Evolutionary conservation across 2,797 vertebrate species (phyloP).

Genomic region (Gymnopithys bicolor): DNA sequence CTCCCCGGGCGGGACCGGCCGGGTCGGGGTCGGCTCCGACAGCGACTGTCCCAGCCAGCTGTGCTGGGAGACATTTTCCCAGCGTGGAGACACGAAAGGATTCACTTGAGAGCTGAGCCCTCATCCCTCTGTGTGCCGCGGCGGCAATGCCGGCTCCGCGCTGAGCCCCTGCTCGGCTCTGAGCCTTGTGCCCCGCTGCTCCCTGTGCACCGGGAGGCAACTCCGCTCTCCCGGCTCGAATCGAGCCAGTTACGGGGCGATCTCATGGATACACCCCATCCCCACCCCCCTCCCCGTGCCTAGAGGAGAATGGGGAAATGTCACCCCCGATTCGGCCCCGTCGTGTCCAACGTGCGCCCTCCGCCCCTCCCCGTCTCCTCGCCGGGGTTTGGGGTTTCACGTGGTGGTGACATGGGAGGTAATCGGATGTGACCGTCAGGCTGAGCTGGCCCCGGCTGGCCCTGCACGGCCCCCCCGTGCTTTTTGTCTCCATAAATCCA

Average conservation of each 20-base stretch:
- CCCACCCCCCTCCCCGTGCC: too few species aligned
- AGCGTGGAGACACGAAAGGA: background rate
- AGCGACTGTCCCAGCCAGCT: background rate
- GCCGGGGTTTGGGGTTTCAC: background rate
- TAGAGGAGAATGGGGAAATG: background rate
- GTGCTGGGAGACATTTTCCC: slow-evolving; percentile 18
- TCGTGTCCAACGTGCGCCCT: background rate
- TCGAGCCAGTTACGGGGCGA: background rate
- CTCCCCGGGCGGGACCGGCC: background rate
- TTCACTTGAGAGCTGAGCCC: background rate
- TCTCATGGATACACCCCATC: background rate
- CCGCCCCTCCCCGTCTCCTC: background rate
- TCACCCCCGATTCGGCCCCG: background rate
- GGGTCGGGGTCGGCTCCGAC: background rate
- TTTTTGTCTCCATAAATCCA: background rate
- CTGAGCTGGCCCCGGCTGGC: background rate
- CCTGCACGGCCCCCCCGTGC: background rate
- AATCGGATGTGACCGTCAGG: background rate
- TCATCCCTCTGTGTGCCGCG: background rate
- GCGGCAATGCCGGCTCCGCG: background rate
- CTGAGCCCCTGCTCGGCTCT: background rate
- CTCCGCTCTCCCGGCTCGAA: background rate
- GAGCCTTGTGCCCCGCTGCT: background rate
- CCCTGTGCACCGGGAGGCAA: background rate
- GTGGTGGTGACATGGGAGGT: background rate